Base-by-base conservation (phyloP, 2,797 vertebrate genomes). In the Bovichtus variegatus region DNA sequence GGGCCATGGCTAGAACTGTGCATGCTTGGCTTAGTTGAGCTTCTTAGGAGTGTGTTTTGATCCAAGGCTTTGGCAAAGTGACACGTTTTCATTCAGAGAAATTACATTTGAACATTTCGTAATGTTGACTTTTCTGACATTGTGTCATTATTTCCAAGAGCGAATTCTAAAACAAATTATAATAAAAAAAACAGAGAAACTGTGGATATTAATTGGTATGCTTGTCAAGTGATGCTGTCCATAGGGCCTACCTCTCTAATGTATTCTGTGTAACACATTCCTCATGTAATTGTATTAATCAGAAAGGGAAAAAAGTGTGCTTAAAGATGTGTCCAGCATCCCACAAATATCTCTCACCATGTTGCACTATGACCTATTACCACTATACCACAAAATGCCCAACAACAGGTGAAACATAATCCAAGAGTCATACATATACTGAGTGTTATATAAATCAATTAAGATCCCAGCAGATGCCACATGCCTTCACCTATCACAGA, bases 401-500 rank as follows among this genome's bases (percentile, higher is more conserved):
- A 62, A 13, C 43, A 78, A 74, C 63, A 79, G 57, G 61, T 83
- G 67, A 76, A 77, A 67, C 43, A 44, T 53, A 50, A 67, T 46
- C 43, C 67, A 31, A 21, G 21, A 44, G 21, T 13, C 51, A 34
- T 34, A 34, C 31, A 31, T 2, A n/a, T 8, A 61, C 1, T 55
- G 3, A 13, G 6, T 55, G 11, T 76, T 40, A 66, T 54, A 18
- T 79, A 61, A 80, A 81, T 91, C 71, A 83, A 77, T 81, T 83
- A 82, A 44, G 55, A 82, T 68, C 15, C 62, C 41, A 67, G 70
- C 53, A 84, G 74, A 86, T 85, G 77, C 72, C 62, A 67, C 73
- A 44, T 78, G 76, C 82, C 87, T 79, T 69, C 68, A n/a, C 54
- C 62, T 84, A 89, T 84, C 75, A 81, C 65, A 88, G 34, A 73